These are phyloP conservation scores for Chiloscyllium punctatum DNA, from an alignment of 2,797 vertebrate species.

Conservation along the genomic window DNA sequence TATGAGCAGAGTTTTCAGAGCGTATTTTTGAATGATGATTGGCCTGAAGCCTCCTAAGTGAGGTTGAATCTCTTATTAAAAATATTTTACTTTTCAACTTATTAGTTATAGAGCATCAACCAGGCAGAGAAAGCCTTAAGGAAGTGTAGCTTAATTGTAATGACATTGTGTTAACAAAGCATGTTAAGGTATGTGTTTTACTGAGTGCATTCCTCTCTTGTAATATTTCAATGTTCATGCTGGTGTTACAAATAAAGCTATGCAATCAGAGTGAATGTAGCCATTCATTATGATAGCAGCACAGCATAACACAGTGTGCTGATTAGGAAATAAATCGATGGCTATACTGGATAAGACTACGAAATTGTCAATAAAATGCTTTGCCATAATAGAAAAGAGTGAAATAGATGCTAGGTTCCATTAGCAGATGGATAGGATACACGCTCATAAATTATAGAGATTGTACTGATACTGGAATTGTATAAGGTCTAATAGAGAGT, in stretches of 20 bases:
- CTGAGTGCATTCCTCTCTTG: neutral
- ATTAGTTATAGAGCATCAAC: neutral
- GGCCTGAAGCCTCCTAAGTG: neutral
- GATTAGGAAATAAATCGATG: neutral
- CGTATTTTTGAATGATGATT: neutral
- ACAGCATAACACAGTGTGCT: neutral
- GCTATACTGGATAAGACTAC: neutral
- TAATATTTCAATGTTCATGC: neutral
- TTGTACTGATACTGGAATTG: neutral
- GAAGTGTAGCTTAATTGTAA: neutral
- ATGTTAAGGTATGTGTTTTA: neutral
- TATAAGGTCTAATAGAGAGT: neutral
- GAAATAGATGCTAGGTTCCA: neutral
- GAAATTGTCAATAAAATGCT: neutral
- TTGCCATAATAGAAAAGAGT: neutral
- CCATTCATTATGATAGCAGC: neutral
- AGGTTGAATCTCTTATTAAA: neutral
- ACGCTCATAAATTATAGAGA: neutral
- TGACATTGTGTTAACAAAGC: neutral
- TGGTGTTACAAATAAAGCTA: neutral
- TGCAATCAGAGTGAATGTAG: neutral
- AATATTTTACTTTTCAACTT: neutral
- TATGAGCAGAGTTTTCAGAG: neutral
- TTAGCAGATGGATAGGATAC: neutral
- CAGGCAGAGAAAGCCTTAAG: neutral